Percentiles rank a stretch among this genome's conserved stretches.
Conservation (phyloP, 2,888 invertebrate species). For the Allolobophora icterica region DNA sequence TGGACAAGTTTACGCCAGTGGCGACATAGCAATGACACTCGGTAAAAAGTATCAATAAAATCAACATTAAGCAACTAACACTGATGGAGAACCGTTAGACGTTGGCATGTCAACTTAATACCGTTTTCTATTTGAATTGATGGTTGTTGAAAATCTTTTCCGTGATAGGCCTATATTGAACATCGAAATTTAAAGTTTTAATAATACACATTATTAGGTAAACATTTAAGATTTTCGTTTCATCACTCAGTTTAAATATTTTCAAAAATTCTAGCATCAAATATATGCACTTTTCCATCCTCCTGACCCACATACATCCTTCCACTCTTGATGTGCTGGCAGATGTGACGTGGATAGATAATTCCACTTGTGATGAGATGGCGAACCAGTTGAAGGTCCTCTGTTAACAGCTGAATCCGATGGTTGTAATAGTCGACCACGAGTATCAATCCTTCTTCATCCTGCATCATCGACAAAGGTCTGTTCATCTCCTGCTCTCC, state of each 20-base stretch:
- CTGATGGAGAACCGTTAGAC: too few relatives aligned
- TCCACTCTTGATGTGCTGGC: neutral
- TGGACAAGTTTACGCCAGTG: too few relatives aligned
- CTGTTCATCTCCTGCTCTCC: constrained; percentile 1
- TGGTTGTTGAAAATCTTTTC: too few relatives aligned
- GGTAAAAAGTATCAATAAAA: too few relatives aligned
- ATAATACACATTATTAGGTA: neutral
- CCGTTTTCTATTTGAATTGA: too few relatives aligned
- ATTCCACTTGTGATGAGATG: neutral
- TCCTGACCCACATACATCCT: neutral
- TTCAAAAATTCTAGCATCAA: neutral
- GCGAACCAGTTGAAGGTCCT: constrained; percentile 13
- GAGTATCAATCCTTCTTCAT: neutral
- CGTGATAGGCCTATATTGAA: neutral
- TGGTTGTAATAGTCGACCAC: constrained; percentile 21
- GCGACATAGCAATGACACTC: too few relatives aligned
- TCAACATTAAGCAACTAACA: too few relatives aligned
- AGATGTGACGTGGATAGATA: neutral
- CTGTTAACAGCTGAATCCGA: constrained; percentile 24
- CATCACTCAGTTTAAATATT: neutral
- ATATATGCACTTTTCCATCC: neutral
- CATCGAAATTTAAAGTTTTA: neutral
- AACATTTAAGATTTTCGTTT: neutral
- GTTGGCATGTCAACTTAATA: too few relatives aligned
- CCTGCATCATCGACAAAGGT: neutral